Base-by-base conservation (phyloP, 2,888 invertebrate species). In the Seira sanloemensis region DNA sequence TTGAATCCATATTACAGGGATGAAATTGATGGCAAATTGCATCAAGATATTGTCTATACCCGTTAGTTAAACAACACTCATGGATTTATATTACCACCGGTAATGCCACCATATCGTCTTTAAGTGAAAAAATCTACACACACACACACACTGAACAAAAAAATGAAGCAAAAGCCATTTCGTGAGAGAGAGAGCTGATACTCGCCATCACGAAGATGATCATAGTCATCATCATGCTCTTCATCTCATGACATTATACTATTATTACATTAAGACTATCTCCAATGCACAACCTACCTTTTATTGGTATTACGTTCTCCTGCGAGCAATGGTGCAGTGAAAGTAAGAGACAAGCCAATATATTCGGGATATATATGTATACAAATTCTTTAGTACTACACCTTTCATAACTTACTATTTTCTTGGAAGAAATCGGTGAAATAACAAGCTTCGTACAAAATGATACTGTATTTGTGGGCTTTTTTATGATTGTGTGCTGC, bases 261-360 rank as follows among this genome's bases (percentile, higher is more conserved):
- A 82, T 82, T 82, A 82, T 82, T 82, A 76, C 76, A 82, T 82
- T 82, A 82, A 82, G 81, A 76, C 75, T 58, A 80, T 74, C 80
- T 80, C 74, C 69, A 80, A 69, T 68, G 80, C 67, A 58, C 58
- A 75, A 68, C 76, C 76, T 76, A 76, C 81, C 81, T 82, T 82
- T 69, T 18, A 27, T 23, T 69, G 7, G 9, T 69, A 18, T 26
- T 18, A 18, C 46, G 12, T 37, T 37, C 12, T 65, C n/a, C n/a
- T n/a, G n/a, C n/a, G 78, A 65, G 65, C 26, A 65, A 37, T 37
- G n/a, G n/a, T n/a, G n/a, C n/a, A n/a, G n/a, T n/a, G n/a, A n/a
- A n/a, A n/a, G n/a, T n/a, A n/a, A n/a, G n/a, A n/a, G n/a, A n/a
- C n/a, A n/a, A n/a, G n/a, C n/a, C n/a, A n/a, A n/a, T n/a, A n/a